A percentile compares a stretch with the other conserved stretches of the same genome.
These are phyloP conservation scores for Drosophila nannoptera DNA, from an alignment of 1,140 invertebrate species.

Conservation along the genomic window DNA sequence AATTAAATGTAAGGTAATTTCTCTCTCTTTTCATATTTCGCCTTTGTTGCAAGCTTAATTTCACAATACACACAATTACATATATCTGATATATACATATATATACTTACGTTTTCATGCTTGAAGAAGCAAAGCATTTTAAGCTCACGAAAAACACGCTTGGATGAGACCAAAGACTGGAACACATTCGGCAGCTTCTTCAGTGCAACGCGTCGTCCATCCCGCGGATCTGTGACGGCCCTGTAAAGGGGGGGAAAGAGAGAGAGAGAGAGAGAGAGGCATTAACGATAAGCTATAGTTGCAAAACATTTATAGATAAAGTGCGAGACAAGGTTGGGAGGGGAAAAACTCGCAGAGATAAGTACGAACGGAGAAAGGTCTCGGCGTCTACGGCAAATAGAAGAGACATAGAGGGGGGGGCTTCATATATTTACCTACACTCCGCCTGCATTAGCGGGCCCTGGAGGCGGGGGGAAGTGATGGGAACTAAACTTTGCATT, in stretches of 20 bases:
- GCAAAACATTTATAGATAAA: background rate
- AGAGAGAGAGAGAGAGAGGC: background rate
- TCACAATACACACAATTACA: background rate
- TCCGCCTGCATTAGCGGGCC: slow-evolving; percentile 6
- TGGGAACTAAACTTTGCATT: slow-evolving; percentile 33
- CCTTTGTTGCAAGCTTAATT: background rate
- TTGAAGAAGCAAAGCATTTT: slow-evolving; percentile 99
- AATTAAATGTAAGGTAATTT: slow-evolving; percentile 46
- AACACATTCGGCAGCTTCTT: slow-evolving; percentile 99
- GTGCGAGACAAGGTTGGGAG: background rate
- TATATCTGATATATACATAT: slow-evolving; percentile 3
- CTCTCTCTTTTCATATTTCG: background rate
- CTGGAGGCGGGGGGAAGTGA: background rate
- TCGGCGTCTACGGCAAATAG: background rate
- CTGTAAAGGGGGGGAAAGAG: slow-evolving; percentile 80
- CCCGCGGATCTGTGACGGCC: slow-evolving; percentile 99
- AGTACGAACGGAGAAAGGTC: background rate
- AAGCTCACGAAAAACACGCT: slow-evolving; percentile 98
- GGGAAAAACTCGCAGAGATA: background rate
- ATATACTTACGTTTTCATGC: slow-evolving; percentile 94
- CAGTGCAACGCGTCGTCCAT: slow-evolving; percentile 97
- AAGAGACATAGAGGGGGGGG: background rate
- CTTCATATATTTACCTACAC: background rate
- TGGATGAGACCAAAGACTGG: slow-evolving; percentile 98
- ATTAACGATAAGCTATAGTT: slow-evolving; percentile 1